phyloP scores from a whole-genome alignment of 2,888 invertebrate species.

The Eilema griseolum region DNA sequence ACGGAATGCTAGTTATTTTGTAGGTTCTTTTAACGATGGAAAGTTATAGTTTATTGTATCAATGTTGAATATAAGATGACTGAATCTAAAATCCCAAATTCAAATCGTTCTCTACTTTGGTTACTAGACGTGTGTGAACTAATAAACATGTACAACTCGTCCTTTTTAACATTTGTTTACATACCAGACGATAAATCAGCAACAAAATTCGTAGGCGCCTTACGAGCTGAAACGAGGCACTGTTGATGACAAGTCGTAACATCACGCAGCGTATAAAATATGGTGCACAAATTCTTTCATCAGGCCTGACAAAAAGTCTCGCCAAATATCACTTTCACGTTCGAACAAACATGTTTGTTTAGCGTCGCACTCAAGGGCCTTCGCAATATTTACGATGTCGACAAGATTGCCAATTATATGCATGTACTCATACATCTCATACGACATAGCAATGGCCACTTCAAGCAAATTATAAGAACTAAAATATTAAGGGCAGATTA shows the following conservation, averaged over 20 bases:
- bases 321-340: conserved; percentile 43
- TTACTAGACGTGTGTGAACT: background rate
- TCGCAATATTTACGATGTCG: conserved; percentile 41
- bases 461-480: conserved; percentile 29
- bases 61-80: too few species aligned
- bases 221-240: conserved; percentile 15
- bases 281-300: conserved; percentile 48
- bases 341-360: conserved; percentile 49
- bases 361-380: conserved; percentile 35
- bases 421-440: conserved; percentile 22
- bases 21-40: too few species aligned
- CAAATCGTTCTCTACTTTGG: background rate
- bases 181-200: conserved; percentile 24
- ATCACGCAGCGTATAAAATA: conserved; percentile 16
- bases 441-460: conserved; percentile 25
- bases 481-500: background rate
- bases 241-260: conserved; percentile 45
- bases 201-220: conserved; percentile 16
- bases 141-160: background rate
- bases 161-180: conserved; percentile 1
- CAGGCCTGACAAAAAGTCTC: conserved; percentile 36
- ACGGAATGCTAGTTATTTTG: too few species aligned
- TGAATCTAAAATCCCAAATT: background rate
- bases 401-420: conserved; percentile 33
- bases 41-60: too few species aligned